phyloP scores from a whole-genome alignment of 2,113 vertebrate species.

The Halcyon senegalensis region DNA sequence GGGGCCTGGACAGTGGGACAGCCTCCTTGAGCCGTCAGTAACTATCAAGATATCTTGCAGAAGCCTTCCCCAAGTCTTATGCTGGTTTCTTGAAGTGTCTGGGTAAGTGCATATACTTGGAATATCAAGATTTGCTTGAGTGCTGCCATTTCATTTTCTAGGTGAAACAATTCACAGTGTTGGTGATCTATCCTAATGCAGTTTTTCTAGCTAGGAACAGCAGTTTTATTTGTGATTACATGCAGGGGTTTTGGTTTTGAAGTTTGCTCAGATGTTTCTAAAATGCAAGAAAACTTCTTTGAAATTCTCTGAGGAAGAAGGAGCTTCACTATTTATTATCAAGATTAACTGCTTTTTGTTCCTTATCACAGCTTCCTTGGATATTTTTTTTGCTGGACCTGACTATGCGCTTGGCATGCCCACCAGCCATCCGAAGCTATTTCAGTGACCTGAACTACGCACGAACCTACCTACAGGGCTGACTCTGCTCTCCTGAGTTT shows the following conservation, averaged over 20 bases:
- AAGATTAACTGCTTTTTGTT: background rate
- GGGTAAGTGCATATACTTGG: too few relatives aligned
- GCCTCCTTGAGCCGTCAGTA: background rate
- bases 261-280: background rate
- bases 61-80: background rate
- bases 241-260: background rate
- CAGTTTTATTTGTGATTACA: background rate
- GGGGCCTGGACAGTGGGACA: background rate
- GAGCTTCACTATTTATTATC: background rate
- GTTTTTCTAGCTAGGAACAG: background rate
- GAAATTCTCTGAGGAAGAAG: background rate
- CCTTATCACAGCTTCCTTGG: background rate
- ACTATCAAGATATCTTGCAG: background rate
- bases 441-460: background rate
- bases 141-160: background rate
- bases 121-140: background rate
- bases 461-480: background rate
- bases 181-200: background rate
- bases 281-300: background rate
- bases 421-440: background rate
- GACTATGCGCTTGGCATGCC: background rate
- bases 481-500: background rate
- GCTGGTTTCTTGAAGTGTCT: background rate
- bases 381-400: background rate
- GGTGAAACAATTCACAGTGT: background rate